Percentiles rank a stretch among this genome's conserved stretches.
Evolutionary conservation across 2,888 invertebrate species (phyloP).

Genomic region (Xestoiulus laeticollis): DNA sequence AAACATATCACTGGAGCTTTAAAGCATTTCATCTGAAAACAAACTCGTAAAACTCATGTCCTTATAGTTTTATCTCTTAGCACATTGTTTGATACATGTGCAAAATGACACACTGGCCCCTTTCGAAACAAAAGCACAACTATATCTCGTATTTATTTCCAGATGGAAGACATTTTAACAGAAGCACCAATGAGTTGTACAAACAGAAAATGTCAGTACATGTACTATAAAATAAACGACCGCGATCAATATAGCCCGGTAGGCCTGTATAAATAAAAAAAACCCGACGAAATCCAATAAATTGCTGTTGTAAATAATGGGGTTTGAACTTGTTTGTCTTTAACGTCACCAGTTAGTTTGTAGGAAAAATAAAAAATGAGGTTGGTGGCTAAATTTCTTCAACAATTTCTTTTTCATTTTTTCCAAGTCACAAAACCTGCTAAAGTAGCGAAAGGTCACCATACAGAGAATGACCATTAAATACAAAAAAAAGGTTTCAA

Average conservation of each 20-base stretch:
- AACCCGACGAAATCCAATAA: conserved; percentile 27
- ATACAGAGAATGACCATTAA: too few relatives aligned
- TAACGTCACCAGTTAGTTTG: neutral
- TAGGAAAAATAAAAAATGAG: neutral
- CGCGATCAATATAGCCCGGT: conserved; percentile 15
- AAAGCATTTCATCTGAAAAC: neutral
- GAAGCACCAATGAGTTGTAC: conserved; percentile 24
- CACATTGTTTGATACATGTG: neutral
- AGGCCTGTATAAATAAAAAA: neutral
- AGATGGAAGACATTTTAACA: neutral
- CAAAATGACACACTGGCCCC: neutral
- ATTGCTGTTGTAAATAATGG: neutral
- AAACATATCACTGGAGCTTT: neutral
- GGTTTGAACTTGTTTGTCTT: neutral
- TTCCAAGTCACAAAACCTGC: too few relatives aligned
- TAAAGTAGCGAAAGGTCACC: too few relatives aligned
- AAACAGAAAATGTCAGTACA: conserved; percentile 21
- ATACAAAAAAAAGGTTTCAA: too few relatives aligned
- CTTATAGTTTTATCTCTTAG: neutral
- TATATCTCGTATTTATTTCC: neutral
- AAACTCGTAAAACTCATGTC: neutral
- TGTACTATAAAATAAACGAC: conserved; percentile 36
- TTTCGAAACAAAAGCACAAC: conserved; percentile 28
- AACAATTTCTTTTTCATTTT: too few relatives aligned
- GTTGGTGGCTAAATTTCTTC: too few relatives aligned